These are phyloP conservation scores for Lamellibrachia satsuma DNA, from an alignment of 2,888 invertebrate species.

Conservation along the genomic window DNA sequence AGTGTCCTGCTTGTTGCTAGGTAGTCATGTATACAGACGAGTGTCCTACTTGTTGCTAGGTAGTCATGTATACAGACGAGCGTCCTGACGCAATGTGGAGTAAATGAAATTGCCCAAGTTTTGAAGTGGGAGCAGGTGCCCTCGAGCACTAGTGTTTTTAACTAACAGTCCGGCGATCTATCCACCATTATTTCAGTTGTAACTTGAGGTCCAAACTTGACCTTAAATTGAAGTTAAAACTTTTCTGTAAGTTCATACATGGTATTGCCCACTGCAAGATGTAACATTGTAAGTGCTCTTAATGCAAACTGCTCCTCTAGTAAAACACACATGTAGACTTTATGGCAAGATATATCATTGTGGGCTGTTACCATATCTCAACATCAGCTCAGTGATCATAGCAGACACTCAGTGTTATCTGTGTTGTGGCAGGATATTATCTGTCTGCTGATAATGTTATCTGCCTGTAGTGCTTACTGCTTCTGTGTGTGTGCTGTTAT, in stretches of 20 bases:
- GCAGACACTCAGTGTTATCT: background rate
- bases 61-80: too few species aligned
- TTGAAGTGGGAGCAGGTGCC: too few species aligned
- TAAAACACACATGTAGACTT: background rate
- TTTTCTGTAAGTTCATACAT: background rate
- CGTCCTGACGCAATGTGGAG: too few species aligned
- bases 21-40: too few species aligned
- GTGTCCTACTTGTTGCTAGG: too few species aligned
- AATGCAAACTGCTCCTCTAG: background rate
- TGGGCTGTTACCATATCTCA: conserved; percentile 5
- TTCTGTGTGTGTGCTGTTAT: background rate
- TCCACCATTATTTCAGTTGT: background rate
- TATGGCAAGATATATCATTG: background rate
- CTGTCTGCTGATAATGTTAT: background rate
- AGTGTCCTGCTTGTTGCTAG: too few species aligned
- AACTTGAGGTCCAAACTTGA: background rate
- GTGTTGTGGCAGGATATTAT: background rate
- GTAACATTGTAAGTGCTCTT: background rate
- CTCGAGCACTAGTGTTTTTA: too few species aligned
- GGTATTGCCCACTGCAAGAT: background rate
- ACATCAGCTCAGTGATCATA: background rate
- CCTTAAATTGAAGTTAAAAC: background rate
- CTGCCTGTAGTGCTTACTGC: background rate
- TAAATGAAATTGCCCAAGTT: too few species aligned
- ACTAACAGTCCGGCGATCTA: too few species aligned